These are phyloP conservation scores for Chaenocephalus aceratus DNA, from an alignment of 2,113 vertebrate genomes.

Conservation along the genomic window DNA sequence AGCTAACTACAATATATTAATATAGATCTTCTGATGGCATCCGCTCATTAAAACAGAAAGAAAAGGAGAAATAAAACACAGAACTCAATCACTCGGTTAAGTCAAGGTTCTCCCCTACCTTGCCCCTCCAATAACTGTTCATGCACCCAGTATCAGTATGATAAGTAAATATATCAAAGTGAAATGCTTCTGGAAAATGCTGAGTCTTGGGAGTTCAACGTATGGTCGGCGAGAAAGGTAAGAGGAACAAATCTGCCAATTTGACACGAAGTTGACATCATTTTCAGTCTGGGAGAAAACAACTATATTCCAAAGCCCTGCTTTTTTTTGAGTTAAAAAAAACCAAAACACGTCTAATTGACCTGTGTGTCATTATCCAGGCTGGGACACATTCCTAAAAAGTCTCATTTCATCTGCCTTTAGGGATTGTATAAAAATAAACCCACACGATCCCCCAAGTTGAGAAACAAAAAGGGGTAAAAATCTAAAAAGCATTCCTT, in stretches of 20 bases:
- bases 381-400: conserved; percentile 50
- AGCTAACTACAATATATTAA: conserved; percentile 93
- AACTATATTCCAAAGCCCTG: conserved; percentile 63
- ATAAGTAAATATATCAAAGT: conserved; percentile 80
- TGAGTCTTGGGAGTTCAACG: conserved; percentile 61
- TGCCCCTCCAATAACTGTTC: conserved; percentile 64
- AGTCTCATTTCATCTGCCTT: conserved; percentile 56
- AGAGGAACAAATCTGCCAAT: conserved; percentile 49
- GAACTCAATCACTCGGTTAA: conserved; percentile 79
- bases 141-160: conserved; percentile 80
- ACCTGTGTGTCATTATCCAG: conserved; percentile 43
- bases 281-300: conserved; percentile 63
- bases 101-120: conserved; percentile 68
- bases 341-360: conserved; percentile 19
- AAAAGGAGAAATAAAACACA: conserved; percentile 55
- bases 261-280: conserved; percentile 71
- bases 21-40: conserved; percentile 90
- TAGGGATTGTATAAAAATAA: conserved; percentile 73
- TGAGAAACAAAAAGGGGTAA: conserved; percentile 68
- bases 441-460: conserved; percentile 54
- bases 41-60: conserved; percentile 81
- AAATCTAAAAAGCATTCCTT: conserved; percentile 67
- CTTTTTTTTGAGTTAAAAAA: too few species aligned
- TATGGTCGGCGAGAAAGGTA: conserved; percentile 43
- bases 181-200: conserved; percentile 74